Evolutionary conservation across 2,888 invertebrate genomes (phyloP), one percentile per base, ranked within the genome.

Genomic region (Elysia crispata): DNA sequence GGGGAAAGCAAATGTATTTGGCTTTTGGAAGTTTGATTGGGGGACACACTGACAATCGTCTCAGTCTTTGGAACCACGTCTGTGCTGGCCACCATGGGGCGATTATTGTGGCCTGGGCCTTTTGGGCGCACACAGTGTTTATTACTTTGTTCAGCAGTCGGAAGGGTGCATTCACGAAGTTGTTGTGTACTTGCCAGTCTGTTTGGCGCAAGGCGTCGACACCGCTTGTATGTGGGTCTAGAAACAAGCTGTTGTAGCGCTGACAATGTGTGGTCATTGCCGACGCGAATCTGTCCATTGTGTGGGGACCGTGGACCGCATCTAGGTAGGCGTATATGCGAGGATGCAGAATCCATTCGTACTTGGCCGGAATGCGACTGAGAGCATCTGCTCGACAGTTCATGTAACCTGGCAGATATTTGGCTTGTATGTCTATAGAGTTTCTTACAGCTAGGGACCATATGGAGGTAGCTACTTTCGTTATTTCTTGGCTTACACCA

Each of bases 91-190:
- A 76, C 31, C 15, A 41, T 41, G 76, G 76, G 64, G 76, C 64
- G 31, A 76, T 76, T 6, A 76, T 41, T 13, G 76, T 76, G 13
- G 41, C 76, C n/a, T 31, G 20, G 23, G 76, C 64, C 64, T 76
- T 33, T 49, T 76, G 76, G 25, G 28, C 23, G 31, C 30, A 6
- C 6, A 76, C 49, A 1, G n/a, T 64, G 11, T 64, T 31, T 5
- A 64, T n/a, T 8, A 76, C 64, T 18, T 0, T 18, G 33, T 62
- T 20, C 31, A 76, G 25, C 15, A 64, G 3, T 30, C 49, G n/a
- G 23, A 76, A n/a, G 15, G 76, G 76, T 15, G 76, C 33, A 64
- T 76, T 76, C 41, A 64, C 76, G 31, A 76, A 76, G 31, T 31
- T 76, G 64, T 33, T 76, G 30, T 76, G 33, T 28, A 23, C 23